phyloP scores from a whole-genome alignment of 2,888 invertebrate genomes.

The Clitarchus hookeri region DNA sequence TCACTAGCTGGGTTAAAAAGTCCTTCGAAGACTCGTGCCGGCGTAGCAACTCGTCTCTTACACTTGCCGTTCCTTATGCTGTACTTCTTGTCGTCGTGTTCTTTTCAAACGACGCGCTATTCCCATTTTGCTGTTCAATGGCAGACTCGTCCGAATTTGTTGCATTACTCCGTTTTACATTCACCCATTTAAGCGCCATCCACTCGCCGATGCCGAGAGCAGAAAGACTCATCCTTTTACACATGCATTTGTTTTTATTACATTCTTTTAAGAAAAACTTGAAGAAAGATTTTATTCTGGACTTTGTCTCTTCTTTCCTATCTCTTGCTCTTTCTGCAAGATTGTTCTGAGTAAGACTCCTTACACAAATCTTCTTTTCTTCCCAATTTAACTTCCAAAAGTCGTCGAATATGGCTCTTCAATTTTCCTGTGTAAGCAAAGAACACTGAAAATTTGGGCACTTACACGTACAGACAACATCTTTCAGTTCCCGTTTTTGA shows the following conservation, averaged over 20 bases:
- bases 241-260: neutral
- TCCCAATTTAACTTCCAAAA: neutral
- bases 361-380: neutral
- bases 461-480: neutral
- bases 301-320: neutral
- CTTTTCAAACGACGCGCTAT: neutral
- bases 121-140: neutral
- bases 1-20: neutral
- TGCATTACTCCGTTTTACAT: neutral
- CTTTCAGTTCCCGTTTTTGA: neutral
- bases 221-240: neutral
- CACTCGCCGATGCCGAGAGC: neutral
- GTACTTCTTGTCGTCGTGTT: no score
- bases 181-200: neutral
- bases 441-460: neutral
- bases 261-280: neutral
- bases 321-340: slow-evolving; percentile 1
- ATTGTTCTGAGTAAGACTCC: neutral
- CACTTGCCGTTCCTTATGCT: neutral
- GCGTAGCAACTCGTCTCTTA: neutral
- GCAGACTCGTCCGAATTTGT: neutral
- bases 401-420: neutral
- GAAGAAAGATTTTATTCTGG: neutral
- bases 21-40: neutral
- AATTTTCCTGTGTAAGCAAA: neutral